Evolutionary conservation across 2,888 invertebrate genomes (phyloP).

Genomic region (Raillietiella orientalis): DNA sequence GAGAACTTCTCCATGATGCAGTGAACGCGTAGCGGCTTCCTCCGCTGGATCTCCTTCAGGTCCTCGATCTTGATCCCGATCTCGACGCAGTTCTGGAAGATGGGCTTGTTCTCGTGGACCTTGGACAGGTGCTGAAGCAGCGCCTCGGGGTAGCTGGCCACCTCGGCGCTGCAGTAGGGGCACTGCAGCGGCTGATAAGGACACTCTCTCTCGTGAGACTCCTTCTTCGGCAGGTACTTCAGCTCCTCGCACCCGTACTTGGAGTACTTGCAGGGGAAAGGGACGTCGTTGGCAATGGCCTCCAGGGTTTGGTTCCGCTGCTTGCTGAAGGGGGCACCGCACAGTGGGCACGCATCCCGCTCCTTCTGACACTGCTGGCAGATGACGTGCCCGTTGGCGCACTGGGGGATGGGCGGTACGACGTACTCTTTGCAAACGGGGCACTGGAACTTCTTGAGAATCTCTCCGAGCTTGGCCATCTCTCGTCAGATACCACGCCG

Average conservation of each 20-base stretch:
- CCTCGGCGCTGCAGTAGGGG: neutral
- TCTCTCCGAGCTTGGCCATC: too few relatives aligned
- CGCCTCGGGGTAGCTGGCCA: neutral
- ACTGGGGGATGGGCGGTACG: neutral
- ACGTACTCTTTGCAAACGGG: conserved; percentile 1
- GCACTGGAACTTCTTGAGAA: neutral
- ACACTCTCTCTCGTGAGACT: neutral
- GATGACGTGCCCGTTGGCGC: neutral
- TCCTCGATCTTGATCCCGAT: neutral
- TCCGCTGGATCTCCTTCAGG: neutral
- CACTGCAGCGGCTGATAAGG: neutral
- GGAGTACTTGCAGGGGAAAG: neutral
- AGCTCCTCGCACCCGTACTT: neutral
- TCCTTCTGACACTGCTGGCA: neutral
- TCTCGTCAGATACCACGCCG: too few relatives aligned
- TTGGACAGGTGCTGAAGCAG: neutral
- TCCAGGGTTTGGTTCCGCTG: neutral
- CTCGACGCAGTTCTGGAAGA: neutral
- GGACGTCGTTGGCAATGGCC: neutral
- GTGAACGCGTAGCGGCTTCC: neutral
- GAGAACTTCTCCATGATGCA: neutral
- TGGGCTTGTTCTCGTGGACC: neutral
- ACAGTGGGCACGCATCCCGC: neutral
- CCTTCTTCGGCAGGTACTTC: neutral
- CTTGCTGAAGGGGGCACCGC: neutral